Evolutionary conservation across 2,797 vertebrate species (phyloP), one percentile per base, ranked within the genome.

Genomic region (Sebastes trivittatus): DNA sequence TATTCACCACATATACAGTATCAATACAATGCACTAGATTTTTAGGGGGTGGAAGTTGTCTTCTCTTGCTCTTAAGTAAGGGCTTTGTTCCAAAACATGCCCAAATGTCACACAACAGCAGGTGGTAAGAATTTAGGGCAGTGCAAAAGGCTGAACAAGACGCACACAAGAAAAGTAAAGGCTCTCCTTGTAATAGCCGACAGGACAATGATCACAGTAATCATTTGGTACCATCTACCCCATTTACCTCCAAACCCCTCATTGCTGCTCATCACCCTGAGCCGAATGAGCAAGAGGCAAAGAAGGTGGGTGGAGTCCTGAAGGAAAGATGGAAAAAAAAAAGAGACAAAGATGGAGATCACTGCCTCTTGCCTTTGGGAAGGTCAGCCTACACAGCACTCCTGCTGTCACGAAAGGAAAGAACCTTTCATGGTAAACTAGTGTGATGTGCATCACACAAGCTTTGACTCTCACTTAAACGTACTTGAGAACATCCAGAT

Each of bases 201-300:
- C 83, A 88, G 79, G 46, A 75, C 83, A 54, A 77, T 67, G 77
- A 88, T 91, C 79, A 81, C 85, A 83, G 42, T 94, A 94, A 95
- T 92, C 78, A 90, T 42, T 52, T 34, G 29, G 10, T 83, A 59
- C 8, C 70, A 87, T 69, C 49, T 56, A 62, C 54, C 63, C n/a
- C 25, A 72, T 75, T 69, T 25, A 73, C 61, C 46, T 69, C 76
- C 73, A 82, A 81, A 82, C 70, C 69, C 29, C 38, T 75, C 49
- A 81, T 49, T 81, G 54, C 42, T 72, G 52, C 46, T 69, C 63
- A 49, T 81, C 63, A 80, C 54, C n/a, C 23, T 75, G 67, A 85
- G 55, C 63, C 20, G 72, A 72, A 72, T 75, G 56, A 71, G 38
- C 69, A 73, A 11, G 68, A 75, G 77, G 55, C 63, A 52, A 61